Conservation (phyloP, 37 sponge, comb jelly and placozoan genomes). For the Corticium candelabrum region DNA sequence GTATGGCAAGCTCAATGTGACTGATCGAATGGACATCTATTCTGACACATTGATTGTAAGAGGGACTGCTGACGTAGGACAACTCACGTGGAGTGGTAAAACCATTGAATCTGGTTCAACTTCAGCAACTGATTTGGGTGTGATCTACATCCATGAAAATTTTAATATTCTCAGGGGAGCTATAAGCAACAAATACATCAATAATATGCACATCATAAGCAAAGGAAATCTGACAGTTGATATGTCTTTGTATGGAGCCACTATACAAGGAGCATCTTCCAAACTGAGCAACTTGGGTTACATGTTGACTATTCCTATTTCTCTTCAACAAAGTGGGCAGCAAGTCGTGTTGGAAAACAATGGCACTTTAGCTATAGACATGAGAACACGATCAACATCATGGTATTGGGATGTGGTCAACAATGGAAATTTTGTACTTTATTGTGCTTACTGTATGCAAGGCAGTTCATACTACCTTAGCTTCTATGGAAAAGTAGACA, state of each 20-base stretch:
- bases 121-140: not conserved
- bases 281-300: not conserved
- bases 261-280: not conserved
- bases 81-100: not conserved
- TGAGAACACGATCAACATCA: not conserved
- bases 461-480: not conserved
- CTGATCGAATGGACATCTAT: not conserved
- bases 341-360: not conserved
- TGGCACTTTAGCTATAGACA: not conserved
- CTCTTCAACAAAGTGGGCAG: not conserved
- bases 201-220: no score
- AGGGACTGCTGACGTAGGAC: not conserved
- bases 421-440: not conserved
- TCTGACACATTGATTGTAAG: not conserved
- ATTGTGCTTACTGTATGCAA: not conserved
- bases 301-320: not conserved
- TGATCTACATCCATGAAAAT: no score
- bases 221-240: slow-evolving; percentile 1
- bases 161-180: no score
- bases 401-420: not conserved
- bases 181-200: no score
- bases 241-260: not conserved
- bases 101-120: not conserved
- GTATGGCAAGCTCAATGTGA: not conserved
- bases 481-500: not conserved